phyloP scores from a whole-genome alignment of 2,113 vertebrate genomes.

The Desmodus rotundus region DNA sequence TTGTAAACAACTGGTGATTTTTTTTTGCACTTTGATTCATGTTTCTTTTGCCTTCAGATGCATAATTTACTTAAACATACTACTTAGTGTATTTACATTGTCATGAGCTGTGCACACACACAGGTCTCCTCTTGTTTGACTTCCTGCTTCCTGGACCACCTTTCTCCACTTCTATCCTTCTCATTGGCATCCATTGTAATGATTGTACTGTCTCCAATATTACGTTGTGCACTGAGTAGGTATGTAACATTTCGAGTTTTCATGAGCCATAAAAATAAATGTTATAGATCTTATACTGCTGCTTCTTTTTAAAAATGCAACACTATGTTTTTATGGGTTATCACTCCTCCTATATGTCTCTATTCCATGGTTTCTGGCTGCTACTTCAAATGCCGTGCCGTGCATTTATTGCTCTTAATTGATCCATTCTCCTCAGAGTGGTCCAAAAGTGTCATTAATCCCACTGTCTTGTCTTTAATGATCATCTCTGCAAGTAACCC shows the following conservation, averaged over 20 bases:
- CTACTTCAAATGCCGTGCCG: accelerated
- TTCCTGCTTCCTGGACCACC: background rate
- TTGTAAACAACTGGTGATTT: background rate
- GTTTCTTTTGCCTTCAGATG: background rate
- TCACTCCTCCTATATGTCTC: background rate
- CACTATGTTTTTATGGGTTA: background rate
- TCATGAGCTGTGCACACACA: background rate
- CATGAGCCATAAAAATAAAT: background rate
- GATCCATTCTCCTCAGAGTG: background rate
- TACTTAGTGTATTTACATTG: background rate
- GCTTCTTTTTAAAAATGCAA: background rate
- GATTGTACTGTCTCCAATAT: background rate
- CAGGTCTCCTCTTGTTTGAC: background rate
- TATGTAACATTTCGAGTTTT: background rate
- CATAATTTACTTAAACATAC: background rate
- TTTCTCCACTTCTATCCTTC: background rate
- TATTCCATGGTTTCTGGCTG: background rate
- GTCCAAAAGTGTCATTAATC: background rate
- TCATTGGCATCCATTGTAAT: background rate
- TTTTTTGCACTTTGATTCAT: background rate
- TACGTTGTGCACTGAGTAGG: background rate
- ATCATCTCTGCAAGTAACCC: background rate
- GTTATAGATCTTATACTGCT: background rate
- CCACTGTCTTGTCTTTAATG: background rate
- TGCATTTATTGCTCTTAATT: background rate